These are phyloP conservation scores for Cairina moschata DNA, from an alignment of 2,113 vertebrate genomes.

Conservation along the genomic window DNA sequence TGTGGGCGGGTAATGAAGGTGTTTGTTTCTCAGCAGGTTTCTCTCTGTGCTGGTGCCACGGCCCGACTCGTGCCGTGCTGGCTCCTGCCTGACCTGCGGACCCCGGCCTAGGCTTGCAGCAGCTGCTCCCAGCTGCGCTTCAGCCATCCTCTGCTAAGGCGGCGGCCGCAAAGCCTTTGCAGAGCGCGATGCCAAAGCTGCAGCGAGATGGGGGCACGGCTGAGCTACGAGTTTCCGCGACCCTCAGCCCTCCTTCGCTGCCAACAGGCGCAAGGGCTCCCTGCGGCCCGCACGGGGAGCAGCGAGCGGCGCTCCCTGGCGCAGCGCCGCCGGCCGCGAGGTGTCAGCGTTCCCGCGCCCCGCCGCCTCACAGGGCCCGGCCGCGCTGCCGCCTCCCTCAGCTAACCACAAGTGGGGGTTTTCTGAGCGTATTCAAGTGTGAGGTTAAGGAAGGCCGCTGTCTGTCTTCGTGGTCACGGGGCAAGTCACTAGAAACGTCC, in stretches of 20 bases:
- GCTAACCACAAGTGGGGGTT: too few species aligned
- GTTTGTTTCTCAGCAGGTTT: not conserved
- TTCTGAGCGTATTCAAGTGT: too few species aligned
- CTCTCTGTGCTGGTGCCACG: not conserved
- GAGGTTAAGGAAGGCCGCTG: not conserved
- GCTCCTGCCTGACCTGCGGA: not conserved
- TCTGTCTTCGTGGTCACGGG: not conserved
- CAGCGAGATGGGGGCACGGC: not conserved
- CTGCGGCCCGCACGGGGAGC: not conserved
- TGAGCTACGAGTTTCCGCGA: not conserved
- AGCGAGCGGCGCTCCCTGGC: not conserved
- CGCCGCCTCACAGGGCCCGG: too few species aligned
- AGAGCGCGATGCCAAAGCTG: not conserved
- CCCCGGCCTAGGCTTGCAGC: not conserved
- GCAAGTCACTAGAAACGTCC: not conserved
- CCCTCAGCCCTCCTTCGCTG: not conserved
- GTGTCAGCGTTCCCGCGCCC: too few species aligned
- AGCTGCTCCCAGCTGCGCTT: not conserved
- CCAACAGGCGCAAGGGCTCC: not conserved
- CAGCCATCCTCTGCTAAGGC: not conserved
- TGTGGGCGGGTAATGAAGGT: fast-evolving
- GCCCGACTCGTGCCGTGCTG: not conserved
- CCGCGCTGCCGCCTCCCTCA: too few species aligned
- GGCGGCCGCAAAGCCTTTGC: not conserved
- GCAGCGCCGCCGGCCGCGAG: too few species aligned